A percentile compares a stretch with the other conserved stretches of the same genome.
Evolutionary conservation across 2,888 invertebrate genomes (phyloP).

Genomic region (Biston stratarius): DNA sequence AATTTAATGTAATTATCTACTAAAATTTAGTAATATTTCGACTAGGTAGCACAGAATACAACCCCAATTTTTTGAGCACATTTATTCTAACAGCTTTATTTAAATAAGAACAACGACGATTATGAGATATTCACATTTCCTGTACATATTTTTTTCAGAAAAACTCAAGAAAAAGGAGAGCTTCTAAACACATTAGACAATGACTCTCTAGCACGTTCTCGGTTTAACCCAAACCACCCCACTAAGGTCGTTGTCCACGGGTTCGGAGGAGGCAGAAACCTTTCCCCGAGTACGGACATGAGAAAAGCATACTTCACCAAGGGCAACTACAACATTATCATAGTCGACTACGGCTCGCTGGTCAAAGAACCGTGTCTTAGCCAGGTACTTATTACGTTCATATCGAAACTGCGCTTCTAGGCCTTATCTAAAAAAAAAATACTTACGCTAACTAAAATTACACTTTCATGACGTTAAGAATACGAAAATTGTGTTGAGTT

Average conservation of each 20-base stretch:
- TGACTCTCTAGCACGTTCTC: conserved; percentile 90
- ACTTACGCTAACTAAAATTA: too few species aligned
- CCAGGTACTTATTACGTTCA: conserved; percentile 79
- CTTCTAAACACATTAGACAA: conserved; percentile 89
- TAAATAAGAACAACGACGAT: too few species aligned
- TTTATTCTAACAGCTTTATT: too few species aligned
- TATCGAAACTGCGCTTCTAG: background rate
- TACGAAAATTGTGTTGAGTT: background rate
- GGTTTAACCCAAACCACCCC: conserved; percentile 91
- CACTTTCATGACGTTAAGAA: background rate
- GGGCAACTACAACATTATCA: conserved; percentile 94
- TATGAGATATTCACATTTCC: too few species aligned
- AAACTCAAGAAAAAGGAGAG: conserved; percentile 91
- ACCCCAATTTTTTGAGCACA: too few species aligned
- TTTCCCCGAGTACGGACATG: conserved; percentile 94
- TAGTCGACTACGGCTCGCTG: conserved; percentile 93
- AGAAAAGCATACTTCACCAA: conserved; percentile 92
- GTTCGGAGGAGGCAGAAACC: conserved; percentile 94
- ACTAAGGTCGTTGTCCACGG: conserved; percentile 97
- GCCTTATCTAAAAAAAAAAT: background rate
- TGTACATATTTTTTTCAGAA: conserved; percentile 73
- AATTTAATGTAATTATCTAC: too few species aligned
- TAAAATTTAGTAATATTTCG: too few species aligned
- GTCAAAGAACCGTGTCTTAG: conserved; percentile 94
- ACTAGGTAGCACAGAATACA: too few species aligned